Evolutionary conservation across 2,113 vertebrate genomes (phyloP).

Genomic region (Amia ocellicauda): DNA sequence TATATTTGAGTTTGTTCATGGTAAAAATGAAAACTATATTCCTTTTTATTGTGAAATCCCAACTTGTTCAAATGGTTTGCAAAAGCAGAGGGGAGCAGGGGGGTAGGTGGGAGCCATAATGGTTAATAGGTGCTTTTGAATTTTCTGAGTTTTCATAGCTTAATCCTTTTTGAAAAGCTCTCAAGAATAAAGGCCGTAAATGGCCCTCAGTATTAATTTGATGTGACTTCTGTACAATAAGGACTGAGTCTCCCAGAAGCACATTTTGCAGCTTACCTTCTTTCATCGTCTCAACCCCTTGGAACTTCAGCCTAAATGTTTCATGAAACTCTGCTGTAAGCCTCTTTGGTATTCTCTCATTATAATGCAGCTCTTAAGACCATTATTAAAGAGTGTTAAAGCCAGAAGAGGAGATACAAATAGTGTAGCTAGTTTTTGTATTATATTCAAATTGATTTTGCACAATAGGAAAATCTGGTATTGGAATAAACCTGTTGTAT

Average conservation of each 20-base stretch:
- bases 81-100: conserved; percentile 46
- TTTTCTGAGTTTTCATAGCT: conserved; percentile 98
- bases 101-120: conserved; percentile 47
- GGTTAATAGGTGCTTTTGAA: conserved; percentile 96
- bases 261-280: conserved; percentile 78
- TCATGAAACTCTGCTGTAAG: conserved; percentile 72
- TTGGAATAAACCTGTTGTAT: conserved; percentile 42
- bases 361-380: conserved; percentile 56
- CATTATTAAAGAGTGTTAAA: conserved; percentile 56
- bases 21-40: no score
- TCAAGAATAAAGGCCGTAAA: conserved; percentile 93
- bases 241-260: conserved; percentile 83
- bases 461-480: conserved; percentile 46
- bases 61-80: conserved; percentile 53
- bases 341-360: conserved; percentile 68
- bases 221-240: conserved; percentile 99
- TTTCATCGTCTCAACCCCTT: conserved; percentile 70
- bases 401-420: conserved; percentile 58
- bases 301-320: conserved; percentile 82
- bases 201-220: conserved; percentile 98
- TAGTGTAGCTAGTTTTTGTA: conserved; percentile 52
- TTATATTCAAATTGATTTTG: conserved; percentile 52
- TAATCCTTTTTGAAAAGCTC: conserved; percentile 99
- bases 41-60: conserved; percentile 24
- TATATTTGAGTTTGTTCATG: no score